Percentiles rank a stretch among this genome's conserved stretches.
Conservation (phyloP, 2,888 invertebrate genomes). For the Metallyticus violacea region DNA sequence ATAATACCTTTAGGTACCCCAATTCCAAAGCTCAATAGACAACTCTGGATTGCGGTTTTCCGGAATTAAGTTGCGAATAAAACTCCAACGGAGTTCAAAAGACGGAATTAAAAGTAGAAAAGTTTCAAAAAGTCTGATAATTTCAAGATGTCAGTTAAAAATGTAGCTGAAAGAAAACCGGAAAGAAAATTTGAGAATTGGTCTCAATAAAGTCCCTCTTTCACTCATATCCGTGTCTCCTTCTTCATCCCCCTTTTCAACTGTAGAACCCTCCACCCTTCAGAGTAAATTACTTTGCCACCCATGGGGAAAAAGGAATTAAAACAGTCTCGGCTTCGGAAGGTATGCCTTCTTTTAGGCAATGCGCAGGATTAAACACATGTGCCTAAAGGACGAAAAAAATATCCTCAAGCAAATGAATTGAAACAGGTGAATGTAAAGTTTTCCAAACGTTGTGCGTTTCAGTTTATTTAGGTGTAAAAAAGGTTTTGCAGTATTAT, state of each 20-base stretch:
- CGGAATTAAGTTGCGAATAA: too few relatives aligned
- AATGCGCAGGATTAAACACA: too few relatives aligned
- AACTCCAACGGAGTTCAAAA: background rate
- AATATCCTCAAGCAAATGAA: too few relatives aligned
- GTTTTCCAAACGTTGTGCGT: too few relatives aligned
- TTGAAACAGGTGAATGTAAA: too few relatives aligned
- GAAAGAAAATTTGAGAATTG: background rate
- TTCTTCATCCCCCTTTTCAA: background rate
- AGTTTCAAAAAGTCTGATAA: background rate
- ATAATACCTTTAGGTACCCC: too few relatives aligned
- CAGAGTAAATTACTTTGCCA: background rate
- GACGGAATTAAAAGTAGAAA: background rate
- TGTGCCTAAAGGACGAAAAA: too few relatives aligned
- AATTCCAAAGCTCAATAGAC: too few relatives aligned
- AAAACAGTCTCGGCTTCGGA: background rate
- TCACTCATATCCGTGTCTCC: background rate
- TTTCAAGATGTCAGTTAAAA: background rate
- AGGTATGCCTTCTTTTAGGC: too few relatives aligned
- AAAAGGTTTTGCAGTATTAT: too few relatives aligned
- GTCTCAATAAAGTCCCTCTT: background rate
- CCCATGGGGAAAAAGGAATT: background rate
- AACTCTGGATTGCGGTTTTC: background rate
- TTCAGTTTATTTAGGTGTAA: too few relatives aligned
- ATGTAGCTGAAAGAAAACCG: background rate
- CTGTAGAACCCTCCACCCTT: background rate